phyloP scores from a whole-genome alignment of 2,797 vertebrate genomes.

The Ctenopoma multispine region DNA sequence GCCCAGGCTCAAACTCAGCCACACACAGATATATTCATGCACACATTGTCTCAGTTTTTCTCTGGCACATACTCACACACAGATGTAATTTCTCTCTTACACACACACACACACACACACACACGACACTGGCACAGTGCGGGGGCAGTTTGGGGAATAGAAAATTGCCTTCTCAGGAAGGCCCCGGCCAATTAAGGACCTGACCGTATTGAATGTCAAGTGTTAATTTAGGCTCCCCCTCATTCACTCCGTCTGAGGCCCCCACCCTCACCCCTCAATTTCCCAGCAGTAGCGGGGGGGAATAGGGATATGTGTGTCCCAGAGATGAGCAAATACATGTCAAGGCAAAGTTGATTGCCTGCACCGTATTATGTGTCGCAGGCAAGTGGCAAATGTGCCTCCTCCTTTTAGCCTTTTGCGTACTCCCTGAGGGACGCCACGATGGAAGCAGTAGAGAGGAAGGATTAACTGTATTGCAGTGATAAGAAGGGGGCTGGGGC shows the following conservation, averaged over 20 bases:
- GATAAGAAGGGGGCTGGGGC: constrained; percentile 82
- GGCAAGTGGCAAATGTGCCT: constrained; percentile 95
- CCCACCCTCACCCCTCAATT: constrained; percentile 65
- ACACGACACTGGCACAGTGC: constrained; percentile 87
- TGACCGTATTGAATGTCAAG: constrained; percentile 99
- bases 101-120: constrained; percentile 51
- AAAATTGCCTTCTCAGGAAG: constrained; percentile 99
- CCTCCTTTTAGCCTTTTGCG: constrained; percentile 86
- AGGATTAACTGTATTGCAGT: constrained; percentile 90
- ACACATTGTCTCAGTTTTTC: constrained; percentile 65
- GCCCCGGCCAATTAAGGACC: constrained; percentile 99
- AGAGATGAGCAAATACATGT: constrained; percentile 99
- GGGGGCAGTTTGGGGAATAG: constrained; percentile 98
- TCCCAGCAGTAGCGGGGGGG: constrained; percentile 81
- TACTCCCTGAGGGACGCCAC: constrained; percentile 62
- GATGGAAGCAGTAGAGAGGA: constrained; percentile 70
- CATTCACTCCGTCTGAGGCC: constrained; percentile 14
- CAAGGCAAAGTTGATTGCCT: constrained; percentile 99
- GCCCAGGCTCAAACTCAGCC: constrained; percentile 48
- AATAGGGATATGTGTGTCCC: constrained; percentile 87
- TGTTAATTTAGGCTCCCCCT: constrained; percentile 99
- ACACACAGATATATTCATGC: constrained; percentile 61
- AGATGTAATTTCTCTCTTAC: constrained; percentile 12
- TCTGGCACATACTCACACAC: constrained; percentile 65
- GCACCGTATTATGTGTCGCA: constrained; percentile 96